Base-by-base conservation (phyloP, 2,113 vertebrate species). In the Lonchura striata region DNA sequence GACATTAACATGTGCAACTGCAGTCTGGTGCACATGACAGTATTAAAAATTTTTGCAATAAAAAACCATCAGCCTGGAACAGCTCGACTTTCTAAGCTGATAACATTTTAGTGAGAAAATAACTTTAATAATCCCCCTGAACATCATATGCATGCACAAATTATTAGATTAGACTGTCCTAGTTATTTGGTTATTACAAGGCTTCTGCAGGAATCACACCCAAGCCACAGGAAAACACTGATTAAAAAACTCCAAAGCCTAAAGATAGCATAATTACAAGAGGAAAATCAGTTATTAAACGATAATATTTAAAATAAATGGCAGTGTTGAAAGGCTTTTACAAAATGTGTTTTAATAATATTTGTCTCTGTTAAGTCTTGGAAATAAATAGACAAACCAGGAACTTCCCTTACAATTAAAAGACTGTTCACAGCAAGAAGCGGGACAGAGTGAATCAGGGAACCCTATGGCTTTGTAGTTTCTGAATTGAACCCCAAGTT, bases 291-390 rank as follows among this genome's bases (percentile, higher is more conserved):
- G 89, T 97, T 95, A 96, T 97, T 95, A 96, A 97, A 95, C 79
- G 95, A 93, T 94, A 97, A 89, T 96, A 91, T 96, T 97, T 97
- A 65, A 95, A 96, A 96, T 96, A 97, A 97, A 97, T n/a, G 37
- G 23, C 65, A 90, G 64, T 80, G 66, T 88, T 95, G 72, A 95
- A 97, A 95, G 42, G 52, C 54, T 97, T 93, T 77, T 96, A 50
- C 69, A 96, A 96, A 97, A 71, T 82, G 33, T 86, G 61, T 90
- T 98, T 97, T 97, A 97, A 87, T 96, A 84, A 81, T 88, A 18
- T 94, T 97, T 96, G 54, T 93, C 64, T 96, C 77, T 77, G 88
- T 94, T 95, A 97, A 97, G 75, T 72, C 74, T 82, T 95, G 92
- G 92, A 94, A 81, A 94, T 95, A 96, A 97, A 94, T 23, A 96